A percentile compares a stretch with the other conserved stretches of the same genome.
Conservation (phyloP, 1,140 invertebrate genomes). For the Notospermus geniculatus region DNA sequence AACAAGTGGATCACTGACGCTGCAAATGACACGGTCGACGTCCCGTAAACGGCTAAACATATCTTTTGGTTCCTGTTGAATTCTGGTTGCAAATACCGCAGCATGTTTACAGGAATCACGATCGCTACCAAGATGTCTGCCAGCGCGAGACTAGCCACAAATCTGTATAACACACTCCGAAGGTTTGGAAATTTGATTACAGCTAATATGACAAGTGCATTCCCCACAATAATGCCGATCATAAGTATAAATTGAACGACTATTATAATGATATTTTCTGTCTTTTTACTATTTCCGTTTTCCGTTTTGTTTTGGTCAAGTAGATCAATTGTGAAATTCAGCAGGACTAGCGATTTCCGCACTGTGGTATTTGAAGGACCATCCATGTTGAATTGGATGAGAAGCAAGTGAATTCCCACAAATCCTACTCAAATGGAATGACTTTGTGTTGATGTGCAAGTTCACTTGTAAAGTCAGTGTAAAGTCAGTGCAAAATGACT, state of each 20-base stretch:
- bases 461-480: too few relatives aligned
- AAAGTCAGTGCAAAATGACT: too few relatives aligned
- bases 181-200: constrained; percentile 18
- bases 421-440: too few relatives aligned
- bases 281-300: too few relatives aligned
- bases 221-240: constrained; percentile 27
- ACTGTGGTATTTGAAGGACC: too few relatives aligned
- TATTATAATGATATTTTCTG: too few relatives aligned
- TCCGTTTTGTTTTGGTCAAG: too few relatives aligned
- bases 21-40: constrained; percentile 22
- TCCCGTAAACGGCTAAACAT: constrained; percentile 24
- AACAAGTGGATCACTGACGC: constrained; percentile 24
- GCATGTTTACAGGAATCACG: constrained; percentile 23
- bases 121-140: constrained; percentile 25
- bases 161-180: constrained; percentile 24
- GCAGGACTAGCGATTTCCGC: too few relatives aligned
- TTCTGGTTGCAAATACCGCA: constrained; percentile 22
- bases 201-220: constrained; percentile 23
- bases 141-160: constrained; percentile 27
- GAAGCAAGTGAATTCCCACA: too few relatives aligned
- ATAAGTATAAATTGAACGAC: constrained; percentile 8
- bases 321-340: too few relatives aligned
- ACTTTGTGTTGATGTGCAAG: too few relatives aligned
- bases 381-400: too few relatives aligned
- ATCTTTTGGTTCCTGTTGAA: constrained; percentile 16